phyloP scores from a whole-genome alignment of 2,888 invertebrate genomes.

The Cremastinae sp. region DNA sequence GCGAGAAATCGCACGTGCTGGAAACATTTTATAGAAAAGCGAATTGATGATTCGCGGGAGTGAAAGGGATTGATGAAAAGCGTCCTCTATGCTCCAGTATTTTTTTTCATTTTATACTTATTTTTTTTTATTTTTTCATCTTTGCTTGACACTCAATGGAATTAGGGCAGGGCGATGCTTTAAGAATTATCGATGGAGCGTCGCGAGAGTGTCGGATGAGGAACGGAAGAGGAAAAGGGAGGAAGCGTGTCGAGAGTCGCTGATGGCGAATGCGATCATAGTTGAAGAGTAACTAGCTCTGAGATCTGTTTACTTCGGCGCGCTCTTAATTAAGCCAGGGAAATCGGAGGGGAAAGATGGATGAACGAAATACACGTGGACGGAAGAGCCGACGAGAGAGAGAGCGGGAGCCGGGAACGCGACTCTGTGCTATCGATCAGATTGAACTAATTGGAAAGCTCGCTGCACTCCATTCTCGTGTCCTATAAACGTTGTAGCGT shows the following conservation, averaged over 20 bases:
- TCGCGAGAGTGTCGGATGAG: not conserved
- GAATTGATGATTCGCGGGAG: not conserved
- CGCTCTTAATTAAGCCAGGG: conserved; percentile 47
- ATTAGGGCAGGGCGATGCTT: no score
- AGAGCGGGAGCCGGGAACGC: conserved; percentile 5
- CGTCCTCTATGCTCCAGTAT: not conserved
- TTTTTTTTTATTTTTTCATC: no score
- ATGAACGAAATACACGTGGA: not conserved
- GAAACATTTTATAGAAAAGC: conserved; percentile 5
- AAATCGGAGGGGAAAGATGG: conserved; percentile 29
- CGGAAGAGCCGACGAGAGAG: conserved; percentile 24
- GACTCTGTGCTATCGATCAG: conserved; percentile 46
- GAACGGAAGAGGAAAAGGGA: conserved; percentile 3
- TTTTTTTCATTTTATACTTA: no score
- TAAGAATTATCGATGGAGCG: no score
- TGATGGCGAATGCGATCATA: conserved; percentile 19
- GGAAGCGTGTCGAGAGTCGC: conserved; percentile 20
- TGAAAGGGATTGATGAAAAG: not conserved
- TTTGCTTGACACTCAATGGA: no score
- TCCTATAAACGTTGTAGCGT: conserved; percentile 43
- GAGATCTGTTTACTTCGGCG: conserved; percentile 51
- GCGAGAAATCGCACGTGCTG: conserved; percentile 12
- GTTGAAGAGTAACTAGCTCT: conserved; percentile 37
- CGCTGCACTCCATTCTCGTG: conserved; percentile 22
- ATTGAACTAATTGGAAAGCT: conserved; percentile 60